Conservation (phyloP, 1,140 invertebrate species). For the Trachymyrmex septentrionalis region DNA sequence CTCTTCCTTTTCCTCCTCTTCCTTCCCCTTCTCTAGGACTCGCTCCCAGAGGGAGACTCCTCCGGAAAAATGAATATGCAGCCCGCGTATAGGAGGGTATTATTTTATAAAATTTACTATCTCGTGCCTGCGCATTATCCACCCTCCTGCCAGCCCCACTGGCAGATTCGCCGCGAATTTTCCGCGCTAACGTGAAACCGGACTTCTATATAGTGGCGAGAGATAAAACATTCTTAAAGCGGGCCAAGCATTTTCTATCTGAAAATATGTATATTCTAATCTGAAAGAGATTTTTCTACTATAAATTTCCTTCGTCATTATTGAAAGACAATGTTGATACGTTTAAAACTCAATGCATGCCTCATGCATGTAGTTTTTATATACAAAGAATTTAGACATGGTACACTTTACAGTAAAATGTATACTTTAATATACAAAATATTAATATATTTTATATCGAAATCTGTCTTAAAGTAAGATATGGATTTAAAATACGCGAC, state of each 20-base stretch:
- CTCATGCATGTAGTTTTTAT: not conserved
- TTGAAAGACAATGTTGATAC: not conserved
- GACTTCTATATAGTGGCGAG: not conserved
- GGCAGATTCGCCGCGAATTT: conserved; percentile 47
- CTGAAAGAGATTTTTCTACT: not conserved
- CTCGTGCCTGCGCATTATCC: conserved; percentile 67
- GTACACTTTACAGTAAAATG: not conserved
- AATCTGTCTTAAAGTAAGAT: not conserved
- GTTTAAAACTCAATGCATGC: not conserved
- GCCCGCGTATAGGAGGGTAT: conserved; percentile 71
- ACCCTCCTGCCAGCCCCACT: conserved; percentile 61
- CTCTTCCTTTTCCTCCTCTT: conserved; percentile 25
- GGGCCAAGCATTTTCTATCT: not conserved
- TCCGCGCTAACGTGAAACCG: conserved; percentile 35
- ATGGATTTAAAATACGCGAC: not conserved
- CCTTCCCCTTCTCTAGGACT: not conserved
- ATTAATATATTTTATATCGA: not conserved
- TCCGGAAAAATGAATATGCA: conserved; percentile 85
- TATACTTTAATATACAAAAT: not conserved
- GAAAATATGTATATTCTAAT: conserved; percentile 2
- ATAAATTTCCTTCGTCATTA: not conserved
- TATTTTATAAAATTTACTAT: conserved; percentile 84
- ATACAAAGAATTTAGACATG: not conserved
- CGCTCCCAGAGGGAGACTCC: conserved; percentile 69
- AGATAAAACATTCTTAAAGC: conserved; percentile 43